Evolutionary conservation across 37 sponge, comb jelly and placozoan genomes (phyloP).

Genomic region (Aplysina aerophoba): DNA sequence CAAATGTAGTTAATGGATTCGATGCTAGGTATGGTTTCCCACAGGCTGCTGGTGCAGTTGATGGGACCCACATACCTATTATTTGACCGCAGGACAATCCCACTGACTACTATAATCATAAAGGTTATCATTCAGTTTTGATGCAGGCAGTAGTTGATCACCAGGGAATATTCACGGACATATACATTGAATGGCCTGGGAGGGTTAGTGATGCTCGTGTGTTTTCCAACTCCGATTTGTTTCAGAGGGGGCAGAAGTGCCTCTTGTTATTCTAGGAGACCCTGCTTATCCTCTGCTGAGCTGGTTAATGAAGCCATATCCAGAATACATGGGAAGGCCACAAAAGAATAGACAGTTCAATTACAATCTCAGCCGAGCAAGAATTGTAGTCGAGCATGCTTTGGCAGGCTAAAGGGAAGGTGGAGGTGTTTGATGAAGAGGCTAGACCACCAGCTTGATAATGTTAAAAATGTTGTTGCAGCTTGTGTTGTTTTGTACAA

Average conservation of each 20-base stretch:
- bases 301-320: conserved; percentile 6
- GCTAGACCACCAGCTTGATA: not conserved
- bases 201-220: conserved; percentile 21
- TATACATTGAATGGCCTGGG: conserved; percentile 20
- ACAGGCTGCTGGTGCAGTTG: conserved; percentile 16
- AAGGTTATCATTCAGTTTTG: conserved; percentile 9
- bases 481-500: too few relatives aligned
- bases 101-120: conserved; percentile 27
- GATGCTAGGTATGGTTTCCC: not conserved
- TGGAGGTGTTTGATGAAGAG: conserved; percentile 6
- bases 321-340: not conserved
- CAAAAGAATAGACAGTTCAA: not conserved
- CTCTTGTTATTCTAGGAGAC: conserved; percentile 7
- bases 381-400: conserved; percentile 9
- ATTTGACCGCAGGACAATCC: not conserved
- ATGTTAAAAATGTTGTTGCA: not conserved
- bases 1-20: not conserved
- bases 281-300: conserved; percentile 21
- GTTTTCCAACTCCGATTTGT: conserved; percentile 13
- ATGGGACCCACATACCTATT: conserved; percentile 23
- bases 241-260: not conserved
- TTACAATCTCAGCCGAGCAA: not conserved
- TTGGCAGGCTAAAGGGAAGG: not conserved
- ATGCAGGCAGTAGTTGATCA: conserved; percentile 18
- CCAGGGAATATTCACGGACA: not conserved